phyloP scores from a whole-genome alignment of 2,888 invertebrate species.

The Bombyx huttoni region DNA sequence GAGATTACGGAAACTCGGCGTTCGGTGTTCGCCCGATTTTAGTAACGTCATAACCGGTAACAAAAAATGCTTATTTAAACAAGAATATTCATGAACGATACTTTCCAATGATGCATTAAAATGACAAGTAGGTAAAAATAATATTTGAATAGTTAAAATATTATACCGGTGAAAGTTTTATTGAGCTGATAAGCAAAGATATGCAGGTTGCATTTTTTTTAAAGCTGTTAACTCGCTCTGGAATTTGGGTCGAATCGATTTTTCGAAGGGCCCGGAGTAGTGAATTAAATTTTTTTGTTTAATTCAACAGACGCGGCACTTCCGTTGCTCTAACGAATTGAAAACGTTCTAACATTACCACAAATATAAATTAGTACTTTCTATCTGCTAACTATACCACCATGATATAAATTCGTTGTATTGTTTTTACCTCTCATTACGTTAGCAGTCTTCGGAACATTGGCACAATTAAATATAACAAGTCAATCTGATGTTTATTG shows the following conservation, averaged over 20 bases:
- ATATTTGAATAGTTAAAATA: constrained; percentile 17
- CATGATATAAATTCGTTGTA: too few relatives aligned
- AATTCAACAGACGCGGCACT: neutral
- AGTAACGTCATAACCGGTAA: constrained; percentile 30
- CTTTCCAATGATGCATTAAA: constrained; percentile 21
- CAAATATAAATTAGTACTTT: too few relatives aligned
- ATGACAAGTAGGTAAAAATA: constrained; percentile 17
- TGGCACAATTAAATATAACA: too few relatives aligned
- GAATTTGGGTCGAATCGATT: constrained; percentile 7
- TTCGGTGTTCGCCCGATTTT: constrained; percentile 45
- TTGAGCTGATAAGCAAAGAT: constrained; percentile 36
- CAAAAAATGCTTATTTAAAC: constrained; percentile 18
- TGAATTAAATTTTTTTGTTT: neutral
- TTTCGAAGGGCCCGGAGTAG: neutral
- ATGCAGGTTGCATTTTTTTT: constrained; percentile 25
- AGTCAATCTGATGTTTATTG: too few relatives aligned
- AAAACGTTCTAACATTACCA: neutral
- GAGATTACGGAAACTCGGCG: constrained; percentile 44
- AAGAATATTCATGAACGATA: constrained; percentile 19
- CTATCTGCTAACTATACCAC: too few relatives aligned
- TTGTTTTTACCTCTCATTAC: too few relatives aligned
- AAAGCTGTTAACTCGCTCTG: constrained; percentile 10
- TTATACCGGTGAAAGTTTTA: constrained; percentile 41
- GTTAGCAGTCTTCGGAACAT: too few relatives aligned
- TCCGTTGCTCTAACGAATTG: neutral